Evolutionary conservation across 2,797 vertebrate genomes (phyloP), one percentile per base, ranked within the genome.

Genomic region (Paramormyrops hopkinsi): DNA sequence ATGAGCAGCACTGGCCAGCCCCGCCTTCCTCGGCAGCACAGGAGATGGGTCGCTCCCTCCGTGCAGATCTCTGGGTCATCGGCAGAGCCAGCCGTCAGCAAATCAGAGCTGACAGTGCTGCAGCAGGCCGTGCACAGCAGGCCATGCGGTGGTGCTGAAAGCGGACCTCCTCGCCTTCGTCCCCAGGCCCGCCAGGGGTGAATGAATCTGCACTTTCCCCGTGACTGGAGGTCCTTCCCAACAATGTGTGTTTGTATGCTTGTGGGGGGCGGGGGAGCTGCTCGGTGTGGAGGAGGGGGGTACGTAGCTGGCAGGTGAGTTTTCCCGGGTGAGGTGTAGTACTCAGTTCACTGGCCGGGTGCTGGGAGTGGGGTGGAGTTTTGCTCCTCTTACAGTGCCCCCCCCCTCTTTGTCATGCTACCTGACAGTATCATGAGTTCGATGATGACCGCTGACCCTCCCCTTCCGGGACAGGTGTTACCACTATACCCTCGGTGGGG

Each of bases 81-180:
- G 9, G 82, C 84, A 76, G 79, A 90, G 88, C 90, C 86, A 90
- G 88, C 90, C 92, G 88, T 94, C 93, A 94, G 89, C 89, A 87
- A 92, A 91, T 92, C 92, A 90, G 92, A 93, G 93, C 90, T 92
- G 92, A 94, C 92, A 93, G 92, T 92, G 93, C 90, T 87, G 92
- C 92, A 93, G 93, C 91, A 90, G 73, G 92, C 91, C 92, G 92
- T 93, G 92, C 44, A 46, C 44, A 46, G 46, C 46, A 46, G 46
- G 46, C 46, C 93, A 93, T 93, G 93, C 92, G 93, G 92, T 92
- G 92, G 93, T 92, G 93, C 92, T 92, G 93, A 91, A 93, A 91
- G 92, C 90, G 93, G 90, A 91, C 92, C 92, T 93, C 91, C 92
- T 88, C 92, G 25, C 90, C 92, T 44, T 88, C 89, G 88, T 92